Base-by-base conservation (phyloP, 30 jellyfish, hydroid and myxozoan species). In the Morbakka virulenta region DNA sequence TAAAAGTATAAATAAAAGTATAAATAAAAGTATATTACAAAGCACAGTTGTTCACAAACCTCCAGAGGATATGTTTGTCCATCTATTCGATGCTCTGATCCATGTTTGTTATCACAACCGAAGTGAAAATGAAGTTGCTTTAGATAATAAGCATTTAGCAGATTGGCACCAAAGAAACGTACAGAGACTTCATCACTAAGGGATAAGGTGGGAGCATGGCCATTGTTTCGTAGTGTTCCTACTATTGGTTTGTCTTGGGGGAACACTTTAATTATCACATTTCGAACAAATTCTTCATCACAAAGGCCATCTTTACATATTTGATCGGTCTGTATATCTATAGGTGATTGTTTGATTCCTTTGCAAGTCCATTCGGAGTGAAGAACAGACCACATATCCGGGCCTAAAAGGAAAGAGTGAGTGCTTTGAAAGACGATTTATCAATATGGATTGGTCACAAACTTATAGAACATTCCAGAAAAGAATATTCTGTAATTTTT, bases 181-280 rank as follows among this genome's bases (percentile, higher is more conserved):
- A 91, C 94, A 6, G 95, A 26, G 26, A 82, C 84, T 22, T 76
- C 91, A 80, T 32, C 75, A 13, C 88, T 36, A 21, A 91, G 35
- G 0, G 98, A 84, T 17, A 91, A 57, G 35, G 98, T 91, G 6
- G 98, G 98, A 49, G 98, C 98, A 68, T 91, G 98, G 25, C 98
- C 98, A 52, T 91, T 91, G 52, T 91, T 91, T 35, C 95, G 50
- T n/a, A 91, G 72, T 4, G 77, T 52, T 11, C 98, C 98, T 30
- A 79, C 47, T 50, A 91, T 64, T 27, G 98, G 95, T 20, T 82
- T 75, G 25, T 90, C 89, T 29, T 89, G 91, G 2, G 98, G 98
- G 49, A 52, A 80, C 34, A 80, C 81, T 27, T 88, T 73, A 6
- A 91, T 66, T 27, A 75, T 82, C 30, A 83, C 69, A 61, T 91